Percentiles rank a stretch among this genome's conserved stretches.
These are phyloP conservation scores for Neoscelio sp. DNA, from an alignment of 2,888 invertebrate genomes.

Conservation along the genomic window DNA sequence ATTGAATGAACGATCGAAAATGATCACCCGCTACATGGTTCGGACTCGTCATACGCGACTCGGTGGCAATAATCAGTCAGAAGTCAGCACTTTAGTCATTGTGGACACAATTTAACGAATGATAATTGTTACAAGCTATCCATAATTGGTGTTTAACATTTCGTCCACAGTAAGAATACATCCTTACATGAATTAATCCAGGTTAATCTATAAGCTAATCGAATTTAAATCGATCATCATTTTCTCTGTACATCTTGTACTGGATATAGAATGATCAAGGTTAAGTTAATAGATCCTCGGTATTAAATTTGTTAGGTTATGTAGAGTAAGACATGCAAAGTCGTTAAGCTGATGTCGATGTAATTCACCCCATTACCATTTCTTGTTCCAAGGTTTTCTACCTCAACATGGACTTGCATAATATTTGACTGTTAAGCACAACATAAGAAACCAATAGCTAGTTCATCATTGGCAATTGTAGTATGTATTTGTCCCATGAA, in stretches of 20 bases:
- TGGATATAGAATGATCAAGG: constrained; percentile 23
- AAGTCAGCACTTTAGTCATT: too few relatives aligned
- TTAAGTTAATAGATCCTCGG: constrained; percentile 38
- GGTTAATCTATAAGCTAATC: constrained; percentile 21
- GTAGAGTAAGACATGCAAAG: constrained; percentile 25
- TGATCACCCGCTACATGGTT: too few relatives aligned
- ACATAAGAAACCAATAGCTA: constrained; percentile 16
- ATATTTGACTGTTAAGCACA: constrained; percentile 30
- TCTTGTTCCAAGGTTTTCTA: constrained; percentile 28
- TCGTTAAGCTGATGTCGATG: constrained; percentile 5
- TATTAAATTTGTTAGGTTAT: constrained; percentile 21
- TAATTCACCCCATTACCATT: constrained; percentile 1
- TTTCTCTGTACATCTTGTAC: constrained; percentile 2
- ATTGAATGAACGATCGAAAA: too few relatives aligned
- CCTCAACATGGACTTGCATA: constrained; percentile 38
- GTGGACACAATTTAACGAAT: too few relatives aligned
- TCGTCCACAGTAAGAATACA: constrained; percentile 37
- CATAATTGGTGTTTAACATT: constrained; percentile 31
- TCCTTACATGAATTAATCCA: constrained; percentile 35
- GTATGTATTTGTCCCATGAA: constrained; percentile 18
- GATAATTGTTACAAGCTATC: constrained; percentile 31
- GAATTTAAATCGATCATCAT: constrained; percentile 28
- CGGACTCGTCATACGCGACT: too few relatives aligned
- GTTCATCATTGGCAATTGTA: constrained; percentile 18
- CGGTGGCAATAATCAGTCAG: too few relatives aligned